phyloP scores from a whole-genome alignment of 2,888 invertebrate species.

The Tipula confusa region DNA sequence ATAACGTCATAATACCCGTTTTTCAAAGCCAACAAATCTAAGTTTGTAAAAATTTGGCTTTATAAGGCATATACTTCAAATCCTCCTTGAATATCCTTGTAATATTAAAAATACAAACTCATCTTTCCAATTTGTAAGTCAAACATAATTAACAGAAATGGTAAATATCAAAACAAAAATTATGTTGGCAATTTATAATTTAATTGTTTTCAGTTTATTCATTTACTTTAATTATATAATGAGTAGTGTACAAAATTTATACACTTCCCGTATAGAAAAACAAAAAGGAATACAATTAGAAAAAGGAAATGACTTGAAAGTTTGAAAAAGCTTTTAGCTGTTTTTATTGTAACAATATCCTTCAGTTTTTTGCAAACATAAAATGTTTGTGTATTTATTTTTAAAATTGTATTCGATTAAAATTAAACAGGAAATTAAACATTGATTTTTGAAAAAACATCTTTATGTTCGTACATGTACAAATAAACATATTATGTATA shows the following conservation, averaged over 20 bases:
- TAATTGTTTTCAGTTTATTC: neutral
- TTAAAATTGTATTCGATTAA: neutral
- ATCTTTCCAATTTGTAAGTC: too few species aligned
- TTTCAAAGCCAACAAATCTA: too few species aligned
- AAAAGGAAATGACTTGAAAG: neutral
- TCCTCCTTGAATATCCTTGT: too few species aligned
- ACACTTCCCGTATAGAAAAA: neutral
- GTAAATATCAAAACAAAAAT: too few species aligned
- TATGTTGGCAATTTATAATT: neutral
- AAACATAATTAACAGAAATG: too few species aligned
- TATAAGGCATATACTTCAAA: too few species aligned
- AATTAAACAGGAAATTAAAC: neutral
- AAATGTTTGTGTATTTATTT: neutral
- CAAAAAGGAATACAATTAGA: neutral
- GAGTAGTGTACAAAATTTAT: neutral
- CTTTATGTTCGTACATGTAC: neutral
- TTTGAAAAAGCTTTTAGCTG: neutral
- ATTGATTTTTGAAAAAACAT: neutral
- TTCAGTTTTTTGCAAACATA: neutral
- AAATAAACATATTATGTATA: neutral
- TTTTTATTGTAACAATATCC: conserved; percentile 5
- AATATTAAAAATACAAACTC: too few species aligned
- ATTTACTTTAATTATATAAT: neutral
- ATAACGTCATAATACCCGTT: too few species aligned
- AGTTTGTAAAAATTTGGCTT: too few species aligned